phyloP scores from a whole-genome alignment of 2,888 invertebrate genomes.

The Metacarcinus magister region DNA sequence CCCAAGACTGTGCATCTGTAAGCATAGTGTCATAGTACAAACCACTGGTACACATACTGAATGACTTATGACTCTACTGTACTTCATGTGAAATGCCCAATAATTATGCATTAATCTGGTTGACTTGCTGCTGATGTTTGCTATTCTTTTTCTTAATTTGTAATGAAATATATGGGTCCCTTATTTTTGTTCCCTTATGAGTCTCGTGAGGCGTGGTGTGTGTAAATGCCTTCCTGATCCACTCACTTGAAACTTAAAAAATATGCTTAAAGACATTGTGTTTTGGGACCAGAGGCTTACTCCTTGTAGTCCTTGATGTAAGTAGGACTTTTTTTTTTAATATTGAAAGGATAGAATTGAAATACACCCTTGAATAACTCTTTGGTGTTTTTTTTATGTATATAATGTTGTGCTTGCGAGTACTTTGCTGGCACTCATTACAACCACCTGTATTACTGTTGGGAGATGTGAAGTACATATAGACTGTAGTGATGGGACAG shows the following conservation, averaged over 20 bases:
- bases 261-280: constrained; percentile 41
- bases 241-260: background rate
- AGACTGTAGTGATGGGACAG: no score
- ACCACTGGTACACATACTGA: background rate
- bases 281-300: constrained; percentile 65
- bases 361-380: constrained; percentile 33
- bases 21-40: constrained; percentile 7
- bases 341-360: constrained; percentile 36
- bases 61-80: constrained; percentile 3
- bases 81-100: background rate
- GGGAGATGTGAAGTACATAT: no score
- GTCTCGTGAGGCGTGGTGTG: background rate
- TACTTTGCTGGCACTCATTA: no score
- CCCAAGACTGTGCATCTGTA: background rate
- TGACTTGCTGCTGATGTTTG: constrained; percentile 22
- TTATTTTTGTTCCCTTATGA: background rate
- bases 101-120: background rate
- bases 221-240: constrained; percentile 50
- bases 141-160: background rate
- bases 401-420: background rate
- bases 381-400: background rate
- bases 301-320: constrained; percentile 62
- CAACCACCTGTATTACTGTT: no score
- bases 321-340: constrained; percentile 35
- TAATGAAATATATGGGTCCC: background rate